These are phyloP conservation scores for Oxygymnocypris stewartii DNA, from an alignment of 2,113 vertebrate species.

Conservation along the genomic window DNA sequence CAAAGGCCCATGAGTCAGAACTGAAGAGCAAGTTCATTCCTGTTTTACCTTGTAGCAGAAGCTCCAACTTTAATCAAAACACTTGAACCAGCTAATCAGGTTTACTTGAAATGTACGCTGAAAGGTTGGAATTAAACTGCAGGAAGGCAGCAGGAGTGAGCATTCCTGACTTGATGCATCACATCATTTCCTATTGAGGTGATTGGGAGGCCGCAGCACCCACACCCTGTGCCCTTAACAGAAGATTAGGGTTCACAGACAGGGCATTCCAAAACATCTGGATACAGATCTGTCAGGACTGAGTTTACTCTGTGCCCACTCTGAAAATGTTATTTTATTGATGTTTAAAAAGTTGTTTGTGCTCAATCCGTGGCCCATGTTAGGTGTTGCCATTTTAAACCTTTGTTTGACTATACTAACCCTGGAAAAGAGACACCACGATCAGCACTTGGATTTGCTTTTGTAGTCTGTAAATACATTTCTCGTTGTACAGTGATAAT, in stretches of 20 bases:
- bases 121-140: neutral
- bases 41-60: neutral
- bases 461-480: conserved; percentile 75
- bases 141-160: conserved; percentile 11
- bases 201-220: conserved; percentile 15
- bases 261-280: neutral
- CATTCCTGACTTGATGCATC: conserved; percentile 12
- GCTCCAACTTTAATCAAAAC: conserved; percentile 20
- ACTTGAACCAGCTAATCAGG: neutral
- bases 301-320: neutral
- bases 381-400: conserved; percentile 58
- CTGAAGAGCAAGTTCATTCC: conserved; percentile 8
- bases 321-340: neutral
- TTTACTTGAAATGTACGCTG: conserved; percentile 10
- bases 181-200: conserved; percentile 8
- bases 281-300: neutral
- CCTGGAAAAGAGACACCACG: conserved; percentile 64
- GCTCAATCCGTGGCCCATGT: conserved; percentile 57
- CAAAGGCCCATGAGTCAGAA: conserved; percentile 62
- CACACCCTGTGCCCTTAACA: neutral
- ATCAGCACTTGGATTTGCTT: conserved; percentile 77
- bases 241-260: neutral
- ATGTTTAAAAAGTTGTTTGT: conserved; percentile 53
- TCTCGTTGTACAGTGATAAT: conserved; percentile 73
- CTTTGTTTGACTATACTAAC: conserved; percentile 75